Evolutionary conservation across 2,113 vertebrate genomes (phyloP).

Genomic region (Circaetus gallicus): DNA sequence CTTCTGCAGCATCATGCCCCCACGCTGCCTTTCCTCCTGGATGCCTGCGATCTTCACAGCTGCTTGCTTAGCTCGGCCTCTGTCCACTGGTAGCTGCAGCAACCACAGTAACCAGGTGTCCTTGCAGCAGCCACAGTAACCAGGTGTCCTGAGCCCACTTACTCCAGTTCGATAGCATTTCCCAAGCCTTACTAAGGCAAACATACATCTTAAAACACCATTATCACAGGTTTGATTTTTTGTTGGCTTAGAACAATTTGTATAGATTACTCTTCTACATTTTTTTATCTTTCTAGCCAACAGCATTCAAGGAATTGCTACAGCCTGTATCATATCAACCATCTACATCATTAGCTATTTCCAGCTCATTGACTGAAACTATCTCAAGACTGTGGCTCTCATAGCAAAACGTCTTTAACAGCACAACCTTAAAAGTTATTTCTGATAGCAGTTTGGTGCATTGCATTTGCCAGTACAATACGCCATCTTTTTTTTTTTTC

Average conservation of each 20-base stretch:
- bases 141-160: background rate
- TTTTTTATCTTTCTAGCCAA: background rate
- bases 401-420: background rate
- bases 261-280: background rate
- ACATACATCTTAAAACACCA: background rate
- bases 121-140: background rate
- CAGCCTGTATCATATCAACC: background rate
- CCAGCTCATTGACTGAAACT: background rate
- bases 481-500: background rate
- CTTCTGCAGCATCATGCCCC: background rate
- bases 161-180: background rate
- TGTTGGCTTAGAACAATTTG: background rate
- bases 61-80: background rate
- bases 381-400: background rate
- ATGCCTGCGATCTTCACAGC: background rate
- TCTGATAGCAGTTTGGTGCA: background rate
- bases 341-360: background rate
- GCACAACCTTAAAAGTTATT: background rate
- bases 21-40: background rate
- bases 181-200: background rate
- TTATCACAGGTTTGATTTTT: background rate
- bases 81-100: background rate
- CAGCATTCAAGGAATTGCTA: background rate
- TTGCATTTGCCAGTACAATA: background rate
- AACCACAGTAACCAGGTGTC: background rate